Evolutionary conservation across 2,797 vertebrate species (phyloP), one percentile per base, ranked within the genome.

Genomic region (Hybognathus amarus): DNA sequence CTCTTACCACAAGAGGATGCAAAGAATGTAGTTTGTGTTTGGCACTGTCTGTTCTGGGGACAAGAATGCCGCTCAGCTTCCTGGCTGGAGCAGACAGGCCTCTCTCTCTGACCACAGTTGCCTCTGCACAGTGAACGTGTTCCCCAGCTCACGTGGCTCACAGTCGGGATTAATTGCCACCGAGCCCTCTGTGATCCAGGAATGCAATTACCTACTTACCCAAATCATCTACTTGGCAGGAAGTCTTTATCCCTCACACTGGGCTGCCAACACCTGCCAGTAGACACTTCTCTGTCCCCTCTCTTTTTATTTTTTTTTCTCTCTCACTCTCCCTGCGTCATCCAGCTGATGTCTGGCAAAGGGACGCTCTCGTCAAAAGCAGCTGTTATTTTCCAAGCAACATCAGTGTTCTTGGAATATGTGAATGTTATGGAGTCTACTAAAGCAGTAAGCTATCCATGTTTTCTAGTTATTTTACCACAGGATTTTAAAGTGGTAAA

Each of bases 181-280:
- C 85, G 76, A 90, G 89, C 92, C 91, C 89, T 92, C 89, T 82
- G 91, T 92, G 91, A 91, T 93, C 89, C 88, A 88, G 89, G 90
- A 94, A 92, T 87, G 91, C 89, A 93, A 93, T 95, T 93, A 92
- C 92, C 94, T 90, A 93, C 92, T 95, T 93, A 95, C 94, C 93
- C 93, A 94, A 91, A 94, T 95, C 91, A 90, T 90, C 89, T 78
- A 89, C 79, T 87, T 91, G 91, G 93, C 92, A 92, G 88, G 82
- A 87, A 90, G 90, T 90, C 86, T 50, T 68, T 80, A 86, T 90
- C 86, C 87, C 81, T 78, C 80, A 68, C 59, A 42, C 78, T 59
- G 85, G 73, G 88, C 87, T 87, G 91, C 84, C 86, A 66, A 63
- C 84, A 61, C 79, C 24, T 73, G 59, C 42, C 74, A 70, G 76